Evolutionary conservation across 2,888 invertebrate genomes (phyloP).

Genomic region (Harpalus rufipes): DNA sequence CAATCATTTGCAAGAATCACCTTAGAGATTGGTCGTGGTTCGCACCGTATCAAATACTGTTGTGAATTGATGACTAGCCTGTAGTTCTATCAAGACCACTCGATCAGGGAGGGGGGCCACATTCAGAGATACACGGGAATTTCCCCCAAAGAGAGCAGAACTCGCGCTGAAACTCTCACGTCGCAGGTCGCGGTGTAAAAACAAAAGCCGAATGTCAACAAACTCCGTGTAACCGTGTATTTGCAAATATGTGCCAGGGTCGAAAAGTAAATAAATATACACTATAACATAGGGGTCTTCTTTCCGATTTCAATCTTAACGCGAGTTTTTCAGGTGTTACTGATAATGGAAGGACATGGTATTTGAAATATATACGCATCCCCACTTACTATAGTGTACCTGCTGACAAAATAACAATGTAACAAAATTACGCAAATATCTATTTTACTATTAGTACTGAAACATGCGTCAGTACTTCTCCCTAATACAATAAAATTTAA

Average conservation of each 20-base stretch:
- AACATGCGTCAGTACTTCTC: neutral
- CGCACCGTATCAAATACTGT: constrained; percentile 50
- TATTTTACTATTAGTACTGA: neutral
- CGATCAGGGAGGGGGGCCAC: constrained; percentile 8
- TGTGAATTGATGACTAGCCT: constrained; percentile 53
- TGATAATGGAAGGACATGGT: neutral
- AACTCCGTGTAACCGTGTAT: constrained; percentile 13
- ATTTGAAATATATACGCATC: constrained; percentile 7
- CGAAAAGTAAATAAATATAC: neutral
- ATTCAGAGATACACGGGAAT: constrained; percentile 45
- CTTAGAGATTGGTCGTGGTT: constrained; percentile 20
- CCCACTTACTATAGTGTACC: neutral
- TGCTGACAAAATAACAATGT: constrained; percentile 11
- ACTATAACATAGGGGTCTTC: no score
- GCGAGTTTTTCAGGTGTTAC: constrained; percentile 14
- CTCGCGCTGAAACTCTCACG: constrained; percentile 1
- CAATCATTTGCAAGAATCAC: constrained; percentile 39
- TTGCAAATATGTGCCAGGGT: constrained; percentile 39
- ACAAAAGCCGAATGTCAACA: constrained; percentile 34
- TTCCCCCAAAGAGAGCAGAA: constrained; percentile 43
- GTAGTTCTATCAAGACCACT: constrained; percentile 47
- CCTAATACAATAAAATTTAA: no score
- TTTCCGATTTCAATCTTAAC: neutral
- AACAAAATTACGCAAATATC: neutral
- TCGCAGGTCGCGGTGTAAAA: constrained; percentile 16